Evolutionary conservation across 2,113 vertebrate species (phyloP).

Genomic region (Castor canadensis): DNA sequence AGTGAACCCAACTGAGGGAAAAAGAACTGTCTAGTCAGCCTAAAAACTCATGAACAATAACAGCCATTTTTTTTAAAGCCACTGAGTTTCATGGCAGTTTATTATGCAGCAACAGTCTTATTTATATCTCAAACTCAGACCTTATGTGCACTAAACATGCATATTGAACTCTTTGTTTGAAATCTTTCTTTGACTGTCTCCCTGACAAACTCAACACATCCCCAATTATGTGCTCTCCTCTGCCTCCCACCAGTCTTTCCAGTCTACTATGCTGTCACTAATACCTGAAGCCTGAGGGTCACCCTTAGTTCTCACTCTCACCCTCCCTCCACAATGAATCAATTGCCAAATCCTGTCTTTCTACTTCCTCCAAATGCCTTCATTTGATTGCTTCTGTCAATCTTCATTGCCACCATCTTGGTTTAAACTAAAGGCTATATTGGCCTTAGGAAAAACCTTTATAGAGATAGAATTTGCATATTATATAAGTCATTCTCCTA

Average conservation of each 20-base stretch:
- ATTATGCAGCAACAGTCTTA: background rate
- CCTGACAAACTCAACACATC: background rate
- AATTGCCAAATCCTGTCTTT: background rate
- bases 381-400: background rate
- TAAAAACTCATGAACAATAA: background rate
- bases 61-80: background rate
- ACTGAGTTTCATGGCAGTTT: background rate
- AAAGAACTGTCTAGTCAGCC: background rate
- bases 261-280: background rate
- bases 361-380: background rate
- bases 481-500: background rate
- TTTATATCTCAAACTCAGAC: background rate
- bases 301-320: background rate
- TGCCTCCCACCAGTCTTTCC: background rate
- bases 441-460: background rate
- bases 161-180: background rate
- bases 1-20: background rate
- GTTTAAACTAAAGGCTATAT: background rate
- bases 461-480: background rate
- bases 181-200: background rate
- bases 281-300: background rate
- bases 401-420: background rate
- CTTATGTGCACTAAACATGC: background rate
- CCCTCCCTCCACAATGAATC: background rate
- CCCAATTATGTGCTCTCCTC: background rate